phyloP scores from a whole-genome alignment of 2,797 vertebrate species.

The Semotilus atromaculatus region DNA sequence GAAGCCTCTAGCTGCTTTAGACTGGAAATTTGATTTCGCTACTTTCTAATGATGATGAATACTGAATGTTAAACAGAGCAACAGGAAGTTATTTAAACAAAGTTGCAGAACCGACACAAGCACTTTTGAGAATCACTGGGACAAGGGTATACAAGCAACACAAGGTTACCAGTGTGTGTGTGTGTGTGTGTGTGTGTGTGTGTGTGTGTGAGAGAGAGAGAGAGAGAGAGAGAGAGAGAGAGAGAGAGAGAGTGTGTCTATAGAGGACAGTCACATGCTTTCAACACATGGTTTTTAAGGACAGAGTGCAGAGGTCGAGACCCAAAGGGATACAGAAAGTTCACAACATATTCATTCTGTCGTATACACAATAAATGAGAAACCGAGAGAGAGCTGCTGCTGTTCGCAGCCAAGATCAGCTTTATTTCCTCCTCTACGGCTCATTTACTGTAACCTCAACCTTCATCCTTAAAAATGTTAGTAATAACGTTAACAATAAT shows the following conservation, averaged over 20 bases:
- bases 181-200: no score
- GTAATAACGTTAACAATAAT: no score
- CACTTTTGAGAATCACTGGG: background rate
- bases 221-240: no score
- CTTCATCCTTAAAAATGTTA: slow-evolving; percentile 24
- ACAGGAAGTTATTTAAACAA: background rate
- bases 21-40: background rate
- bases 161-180: background rate
- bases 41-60: background rate
- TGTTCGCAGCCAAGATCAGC: background rate
- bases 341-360: slow-evolving; percentile 22
- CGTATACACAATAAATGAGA: background rate
- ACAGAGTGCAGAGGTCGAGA: slow-evolving; percentile 13
- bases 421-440: slow-evolving; percentile 21
- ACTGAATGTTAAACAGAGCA: background rate
- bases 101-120: background rate
- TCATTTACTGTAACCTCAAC: slow-evolving; percentile 22
- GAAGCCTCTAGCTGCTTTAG: background rate
- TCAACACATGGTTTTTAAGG: background rate
- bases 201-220: no score
- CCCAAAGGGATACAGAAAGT: background rate
- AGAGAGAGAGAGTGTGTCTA: no score
- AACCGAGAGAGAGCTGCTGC: background rate
- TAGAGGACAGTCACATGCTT: slow-evolving; percentile 9
- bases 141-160: background rate